Percentiles rank a stretch among this genome's conserved stretches.
phyloP scores from a whole-genome alignment of 2,113 vertebrate species.

The Grammomys surdaster region DNA sequence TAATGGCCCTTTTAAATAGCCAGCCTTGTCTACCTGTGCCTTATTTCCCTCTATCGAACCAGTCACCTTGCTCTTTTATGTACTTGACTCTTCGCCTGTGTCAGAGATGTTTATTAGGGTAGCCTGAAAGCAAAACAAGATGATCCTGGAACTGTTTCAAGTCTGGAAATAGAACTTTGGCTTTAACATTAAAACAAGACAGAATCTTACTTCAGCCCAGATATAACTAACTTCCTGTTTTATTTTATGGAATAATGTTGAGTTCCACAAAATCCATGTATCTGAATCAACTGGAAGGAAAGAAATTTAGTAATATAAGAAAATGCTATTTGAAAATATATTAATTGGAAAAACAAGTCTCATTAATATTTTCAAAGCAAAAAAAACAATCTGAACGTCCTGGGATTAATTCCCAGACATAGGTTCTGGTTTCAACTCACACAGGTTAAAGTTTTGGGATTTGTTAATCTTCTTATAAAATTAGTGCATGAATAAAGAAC shows the following conservation, averaged over 20 bases:
- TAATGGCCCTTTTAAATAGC: conserved; percentile 80
- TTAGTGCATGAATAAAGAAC: background rate
- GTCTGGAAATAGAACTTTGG: background rate
- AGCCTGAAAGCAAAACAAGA: conserved; percentile 31
- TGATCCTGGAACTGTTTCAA: conserved; percentile 2
- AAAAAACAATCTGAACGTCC: background rate
- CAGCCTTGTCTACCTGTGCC: conserved; percentile 75
- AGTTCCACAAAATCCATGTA: background rate
- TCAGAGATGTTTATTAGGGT: conserved; percentile 21
- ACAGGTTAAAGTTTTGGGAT: background rate
- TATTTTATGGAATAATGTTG: background rate
- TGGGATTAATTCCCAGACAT: background rate
- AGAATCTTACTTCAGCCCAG: background rate
- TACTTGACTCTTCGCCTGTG: conserved; percentile 30
- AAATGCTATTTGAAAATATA: background rate
- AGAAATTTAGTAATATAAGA: background rate
- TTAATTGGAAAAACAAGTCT: background rate
- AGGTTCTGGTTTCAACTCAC: background rate
- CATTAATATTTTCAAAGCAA: background rate
- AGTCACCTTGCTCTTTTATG: conserved; percentile 76
- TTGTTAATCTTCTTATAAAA: background rate
- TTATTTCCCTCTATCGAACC: conserved; percentile 50
- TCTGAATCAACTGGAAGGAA: background rate
- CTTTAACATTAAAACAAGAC: background rate
- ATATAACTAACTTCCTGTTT: background rate